Evolutionary conservation across 2,888 invertebrate species (phyloP).

Genomic region (Acanthopleura granulata): DNA sequence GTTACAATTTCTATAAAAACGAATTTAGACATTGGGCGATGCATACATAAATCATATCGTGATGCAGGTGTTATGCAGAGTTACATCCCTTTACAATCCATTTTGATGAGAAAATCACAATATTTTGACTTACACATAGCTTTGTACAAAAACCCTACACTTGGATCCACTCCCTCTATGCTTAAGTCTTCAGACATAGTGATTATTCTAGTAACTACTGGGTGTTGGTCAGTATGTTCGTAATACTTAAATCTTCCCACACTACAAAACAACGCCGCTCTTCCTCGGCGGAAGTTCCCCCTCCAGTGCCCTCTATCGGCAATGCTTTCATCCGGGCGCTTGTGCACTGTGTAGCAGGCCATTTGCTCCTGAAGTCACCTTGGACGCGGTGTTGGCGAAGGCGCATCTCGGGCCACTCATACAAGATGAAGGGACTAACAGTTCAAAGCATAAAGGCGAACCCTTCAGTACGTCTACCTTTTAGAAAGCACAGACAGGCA

Average conservation of each 20-base stretch:
- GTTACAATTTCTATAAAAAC: too few relatives aligned
- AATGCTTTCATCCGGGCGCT: not conserved
- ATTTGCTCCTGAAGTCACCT: not conserved
- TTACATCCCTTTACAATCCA: too few relatives aligned
- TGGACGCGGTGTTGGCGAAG: not conserved
- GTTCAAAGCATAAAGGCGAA: constrained; percentile 21
- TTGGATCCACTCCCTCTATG: constrained; percentile 44
- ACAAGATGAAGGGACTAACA: constrained; percentile 28
- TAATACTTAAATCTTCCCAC: too few relatives aligned
- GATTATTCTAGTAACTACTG: too few relatives aligned
- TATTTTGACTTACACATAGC: constrained; percentile 54
- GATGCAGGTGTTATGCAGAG: not conserved
- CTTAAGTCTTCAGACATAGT: constrained; percentile 29
- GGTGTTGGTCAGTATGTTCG: too few relatives aligned
- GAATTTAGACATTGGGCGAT: too few relatives aligned
- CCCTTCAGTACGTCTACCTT: constrained; percentile 22
- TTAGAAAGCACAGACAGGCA: too few relatives aligned
- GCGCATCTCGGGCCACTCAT: not conserved
- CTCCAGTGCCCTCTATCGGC: not conserved
- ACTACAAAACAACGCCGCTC: too few relatives aligned
- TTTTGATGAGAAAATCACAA: not conserved
- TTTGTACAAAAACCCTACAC: constrained; percentile 60
- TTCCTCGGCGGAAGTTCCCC: not conserved
- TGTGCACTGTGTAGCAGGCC: not conserved
- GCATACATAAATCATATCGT: too few relatives aligned